phyloP scores from a whole-genome alignment of 2,797 vertebrate species.

The Pipistrellus pygmaeus region DNA sequence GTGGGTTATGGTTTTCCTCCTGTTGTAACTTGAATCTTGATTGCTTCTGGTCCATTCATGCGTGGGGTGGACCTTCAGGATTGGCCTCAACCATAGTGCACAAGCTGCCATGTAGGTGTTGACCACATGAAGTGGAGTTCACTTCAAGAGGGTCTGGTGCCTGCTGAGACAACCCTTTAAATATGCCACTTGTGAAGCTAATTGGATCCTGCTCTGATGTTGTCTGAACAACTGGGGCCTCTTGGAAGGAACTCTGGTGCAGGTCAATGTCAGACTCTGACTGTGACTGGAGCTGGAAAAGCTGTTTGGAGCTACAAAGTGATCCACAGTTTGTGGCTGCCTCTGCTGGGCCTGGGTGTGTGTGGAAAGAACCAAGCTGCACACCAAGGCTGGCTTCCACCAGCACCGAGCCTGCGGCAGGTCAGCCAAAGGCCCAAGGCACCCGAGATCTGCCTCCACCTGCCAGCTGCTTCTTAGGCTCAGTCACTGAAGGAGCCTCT shows the following conservation, averaged over 20 bases:
- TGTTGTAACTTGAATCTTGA: not conserved
- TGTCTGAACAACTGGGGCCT: not conserved
- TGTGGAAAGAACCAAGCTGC: not conserved
- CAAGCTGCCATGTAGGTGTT: not conserved
- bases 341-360: not conserved
- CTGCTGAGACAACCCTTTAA: not conserved
- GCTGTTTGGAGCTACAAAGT: not conserved
- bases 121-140: not conserved
- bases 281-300: not conserved
- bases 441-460: not conserved
- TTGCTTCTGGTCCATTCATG: not conserved
- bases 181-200: not conserved
- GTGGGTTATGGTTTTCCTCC: not conserved
- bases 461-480: not conserved
- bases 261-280: not conserved
- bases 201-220: not conserved
- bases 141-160: not conserved
- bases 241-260: not conserved
- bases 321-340: not conserved
- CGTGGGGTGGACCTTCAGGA: not conserved
- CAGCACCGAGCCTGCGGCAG: not conserved
- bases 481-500: not conserved
- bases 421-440: not conserved
- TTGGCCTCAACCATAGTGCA: too few species aligned
- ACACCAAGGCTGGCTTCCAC: not conserved